Evolutionary conservation across 2,888 invertebrate genomes (phyloP), one percentile per base, ranked within the genome.

Genomic region (Ophioninae sp.): DNA sequence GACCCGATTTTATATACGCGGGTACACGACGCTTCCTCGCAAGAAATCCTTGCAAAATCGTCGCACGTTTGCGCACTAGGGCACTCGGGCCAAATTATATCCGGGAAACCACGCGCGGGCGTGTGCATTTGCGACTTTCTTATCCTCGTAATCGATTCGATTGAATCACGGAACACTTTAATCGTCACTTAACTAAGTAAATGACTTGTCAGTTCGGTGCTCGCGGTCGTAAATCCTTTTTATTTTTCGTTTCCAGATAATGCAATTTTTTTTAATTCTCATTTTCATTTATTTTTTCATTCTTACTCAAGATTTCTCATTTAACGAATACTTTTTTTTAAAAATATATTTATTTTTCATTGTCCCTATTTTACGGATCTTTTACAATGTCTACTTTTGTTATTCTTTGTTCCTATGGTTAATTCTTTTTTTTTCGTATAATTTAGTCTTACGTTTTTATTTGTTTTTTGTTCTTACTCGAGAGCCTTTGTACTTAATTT

Each of bases 1-100:
- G 77, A 77, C 64, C 65, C 57, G 77, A 81, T 77, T 81, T 62
- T 50, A 37, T 37, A 59, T 70, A 57, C 39, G 69, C 65, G 30
- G 23, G 44, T 59, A 68, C n/a, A 21, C 17, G 59, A 13, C 50
- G 17, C 50, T 50, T 50, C 13, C 13, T 44, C 23, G 69, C 69
- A 75, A 81, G 75, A 81, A 81, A 75, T 56, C 21, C 23, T 68
- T 10, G 68, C 62, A 69, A 81, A 69, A 81, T 69, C 69, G 80
- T 81, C 75, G 75, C 20, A 30, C 37, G 57, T 20, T 68, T 77
- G 13, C 13, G 50, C 74, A 62, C 21, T 59, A 75, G 56, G 69
- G 69, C 75, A 68, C 69, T 80, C 6, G 17, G n/a, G 69, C 17
- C 37, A 39, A 75, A 75, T 80, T 74, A 80, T 70, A 62, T 69